Percentiles rank a stretch among this genome's conserved stretches.
Evolutionary conservation across 2,888 invertebrate genomes (phyloP).

Genomic region (Ferrisia virgata): DNA sequence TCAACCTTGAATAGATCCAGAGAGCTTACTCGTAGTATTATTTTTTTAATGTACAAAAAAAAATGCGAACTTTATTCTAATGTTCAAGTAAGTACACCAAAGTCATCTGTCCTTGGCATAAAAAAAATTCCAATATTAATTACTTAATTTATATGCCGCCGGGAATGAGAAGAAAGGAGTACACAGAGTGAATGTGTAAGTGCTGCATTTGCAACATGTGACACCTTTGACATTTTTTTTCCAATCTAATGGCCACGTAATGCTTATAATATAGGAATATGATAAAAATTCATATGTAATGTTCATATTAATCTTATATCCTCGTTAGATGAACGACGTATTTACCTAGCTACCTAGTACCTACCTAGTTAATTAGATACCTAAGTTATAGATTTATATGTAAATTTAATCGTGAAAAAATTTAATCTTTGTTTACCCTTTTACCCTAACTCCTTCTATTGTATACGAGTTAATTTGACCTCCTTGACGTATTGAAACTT

Average conservation of each 20-base stretch:
- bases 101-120: background rate
- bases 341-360: no score
- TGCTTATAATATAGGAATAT: no score
- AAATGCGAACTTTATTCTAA: no score
- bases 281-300: no score
- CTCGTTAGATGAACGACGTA: no score
- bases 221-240: background rate
- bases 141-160: background rate
- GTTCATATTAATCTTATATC: no score
- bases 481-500: background rate
- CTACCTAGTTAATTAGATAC: no score
- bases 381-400: no score
- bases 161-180: background rate
- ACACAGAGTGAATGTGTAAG: background rate
- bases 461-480: background rate
- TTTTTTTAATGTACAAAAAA: no score
- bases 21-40: no score
- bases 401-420: background rate
- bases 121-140: background rate
- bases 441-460: background rate
- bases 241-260: background rate
- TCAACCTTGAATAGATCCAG: no score
- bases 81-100: no score
- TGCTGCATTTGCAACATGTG: background rate
- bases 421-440: background rate